Percentiles rank a stretch among this genome's conserved stretches.
Conservation (phyloP, 2,888 invertebrate genomes). For the Podabrus alpinus region DNA sequence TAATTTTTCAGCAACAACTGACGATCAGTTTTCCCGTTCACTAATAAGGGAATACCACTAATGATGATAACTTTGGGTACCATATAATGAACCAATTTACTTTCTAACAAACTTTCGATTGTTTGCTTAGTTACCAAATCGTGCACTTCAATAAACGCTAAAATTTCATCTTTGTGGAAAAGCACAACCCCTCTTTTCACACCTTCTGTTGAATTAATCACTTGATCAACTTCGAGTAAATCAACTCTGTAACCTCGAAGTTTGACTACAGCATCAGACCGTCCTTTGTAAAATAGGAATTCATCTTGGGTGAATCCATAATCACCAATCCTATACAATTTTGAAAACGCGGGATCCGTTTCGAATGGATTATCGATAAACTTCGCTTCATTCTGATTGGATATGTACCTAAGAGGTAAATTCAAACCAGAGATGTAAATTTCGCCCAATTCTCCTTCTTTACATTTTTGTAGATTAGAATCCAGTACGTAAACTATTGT, state of each 20-base stretch:
- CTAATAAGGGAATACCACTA: constrained; percentile 76
- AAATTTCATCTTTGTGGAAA: constrained; percentile 76
- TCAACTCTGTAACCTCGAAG: constrained; percentile 86
- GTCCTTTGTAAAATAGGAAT: constrained; percentile 74
- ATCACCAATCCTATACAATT: constrained; percentile 83
- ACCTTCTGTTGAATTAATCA: constrained; percentile 64
- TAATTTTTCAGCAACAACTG: constrained; percentile 76
- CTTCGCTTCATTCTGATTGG: constrained; percentile 71
- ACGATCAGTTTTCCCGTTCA: constrained; percentile 87
- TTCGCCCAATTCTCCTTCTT: constrained; percentile 77
- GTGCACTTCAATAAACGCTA: constrained; percentile 64
- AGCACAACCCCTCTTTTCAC: constrained; percentile 66
- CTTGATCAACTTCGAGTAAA: constrained; percentile 79
- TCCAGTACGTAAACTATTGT: constrained; percentile 80
- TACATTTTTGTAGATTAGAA: constrained; percentile 70
- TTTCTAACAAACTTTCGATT: constrained; percentile 67
- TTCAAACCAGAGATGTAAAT: constrained; percentile 80
- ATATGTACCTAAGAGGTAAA: constrained; percentile 80
- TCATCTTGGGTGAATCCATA: constrained; percentile 73
- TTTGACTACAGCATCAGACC: constrained; percentile 82
- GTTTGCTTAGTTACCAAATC: constrained; percentile 58
- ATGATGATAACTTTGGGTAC: constrained; percentile 70
- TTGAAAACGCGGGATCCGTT: constrained; percentile 63
- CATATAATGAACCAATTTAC: constrained; percentile 75
- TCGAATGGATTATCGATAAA: constrained; percentile 77